Evolutionary conservation across 2,113 vertebrate genomes (phyloP).

Genomic region (Spheniscus mendiculus): DNA sequence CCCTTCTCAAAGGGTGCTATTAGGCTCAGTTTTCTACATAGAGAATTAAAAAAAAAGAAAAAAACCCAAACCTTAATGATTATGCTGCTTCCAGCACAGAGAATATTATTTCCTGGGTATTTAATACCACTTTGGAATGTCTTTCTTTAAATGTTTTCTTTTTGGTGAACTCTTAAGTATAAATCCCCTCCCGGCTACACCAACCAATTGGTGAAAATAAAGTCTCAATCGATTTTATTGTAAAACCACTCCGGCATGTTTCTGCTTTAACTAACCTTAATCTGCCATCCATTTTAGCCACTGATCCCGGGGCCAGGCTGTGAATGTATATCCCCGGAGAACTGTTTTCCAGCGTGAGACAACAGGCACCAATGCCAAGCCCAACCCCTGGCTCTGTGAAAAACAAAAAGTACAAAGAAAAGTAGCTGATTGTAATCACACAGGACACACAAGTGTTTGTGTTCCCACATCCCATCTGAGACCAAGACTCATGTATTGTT

Average conservation of each 20-base stretch:
- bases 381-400: conserved; percentile 89
- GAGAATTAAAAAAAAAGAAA: not conserved
- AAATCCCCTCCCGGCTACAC: not conserved
- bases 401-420: conserved; percentile 21
- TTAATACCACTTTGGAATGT: not conserved
- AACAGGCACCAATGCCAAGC: conserved; percentile 92
- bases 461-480: conserved; percentile 34
- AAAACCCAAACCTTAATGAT: not conserved
- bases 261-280: conserved; percentile 82
- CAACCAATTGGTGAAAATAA: not conserved
- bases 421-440: not conserved
- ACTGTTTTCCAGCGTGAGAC: conserved; percentile 87
- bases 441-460: conserved; percentile 16
- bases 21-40: not conserved
- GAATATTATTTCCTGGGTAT: not conserved
- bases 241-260: not conserved
- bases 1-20: not conserved
- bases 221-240: not conserved
- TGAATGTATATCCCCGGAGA: conserved; percentile 94
- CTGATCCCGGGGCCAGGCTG: conserved; percentile 91
- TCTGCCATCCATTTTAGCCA: conserved; percentile 94
- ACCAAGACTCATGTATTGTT: conserved; percentile 22
- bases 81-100: not conserved
- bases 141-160: not conserved
- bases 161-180: not conserved